Evolutionary conservation across 2,888 invertebrate species (phyloP).

Genomic region (Zygogramma bicolorata): DNA sequence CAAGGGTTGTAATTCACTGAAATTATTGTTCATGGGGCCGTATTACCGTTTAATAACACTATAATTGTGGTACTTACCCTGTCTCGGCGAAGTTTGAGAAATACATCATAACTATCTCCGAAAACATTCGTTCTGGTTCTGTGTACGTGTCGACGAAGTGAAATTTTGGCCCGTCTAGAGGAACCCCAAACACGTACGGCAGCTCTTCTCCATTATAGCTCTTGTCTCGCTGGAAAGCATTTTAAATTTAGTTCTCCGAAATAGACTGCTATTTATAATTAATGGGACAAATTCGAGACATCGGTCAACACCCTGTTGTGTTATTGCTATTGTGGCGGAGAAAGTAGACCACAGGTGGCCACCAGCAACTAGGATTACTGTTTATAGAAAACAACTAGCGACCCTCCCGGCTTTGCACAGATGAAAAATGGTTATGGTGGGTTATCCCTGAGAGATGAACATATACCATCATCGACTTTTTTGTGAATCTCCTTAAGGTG

Average conservation of each 20-base stretch:
- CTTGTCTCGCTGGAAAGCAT: constrained; percentile 73
- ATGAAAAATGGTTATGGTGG: too few relatives aligned
- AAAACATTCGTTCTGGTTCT: constrained; percentile 81
- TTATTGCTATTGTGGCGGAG: neutral
- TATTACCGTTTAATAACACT: constrained; percentile 3
- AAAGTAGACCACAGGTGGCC: neutral
- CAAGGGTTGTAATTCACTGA: neutral
- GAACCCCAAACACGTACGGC: constrained; percentile 89
- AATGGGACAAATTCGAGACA: constrained; percentile 13
- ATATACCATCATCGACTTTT: too few relatives aligned
- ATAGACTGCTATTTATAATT: constrained; percentile 51
- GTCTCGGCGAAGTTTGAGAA: constrained; percentile 93
- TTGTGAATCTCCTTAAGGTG: too few relatives aligned
- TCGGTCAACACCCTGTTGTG: constrained; percentile 18
- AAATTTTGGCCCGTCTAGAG: constrained; percentile 75
- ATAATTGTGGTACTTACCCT: constrained; percentile 74
- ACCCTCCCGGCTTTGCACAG: too few relatives aligned
- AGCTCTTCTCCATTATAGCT: constrained; percentile 89
- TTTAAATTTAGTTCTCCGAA: constrained; percentile 42
- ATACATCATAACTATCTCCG: constrained; percentile 88
- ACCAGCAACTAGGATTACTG: neutral
- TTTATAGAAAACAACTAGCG: neutral
- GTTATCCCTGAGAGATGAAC: too few relatives aligned
- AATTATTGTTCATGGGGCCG: constrained; percentile 16
- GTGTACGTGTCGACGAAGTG: constrained; percentile 82